Percentiles rank a stretch among this genome's conserved stretches.
These are phyloP conservation scores for Mystacides longicornis DNA, from an alignment of 2,888 invertebrate genomes.

Conservation along the genomic window DNA sequence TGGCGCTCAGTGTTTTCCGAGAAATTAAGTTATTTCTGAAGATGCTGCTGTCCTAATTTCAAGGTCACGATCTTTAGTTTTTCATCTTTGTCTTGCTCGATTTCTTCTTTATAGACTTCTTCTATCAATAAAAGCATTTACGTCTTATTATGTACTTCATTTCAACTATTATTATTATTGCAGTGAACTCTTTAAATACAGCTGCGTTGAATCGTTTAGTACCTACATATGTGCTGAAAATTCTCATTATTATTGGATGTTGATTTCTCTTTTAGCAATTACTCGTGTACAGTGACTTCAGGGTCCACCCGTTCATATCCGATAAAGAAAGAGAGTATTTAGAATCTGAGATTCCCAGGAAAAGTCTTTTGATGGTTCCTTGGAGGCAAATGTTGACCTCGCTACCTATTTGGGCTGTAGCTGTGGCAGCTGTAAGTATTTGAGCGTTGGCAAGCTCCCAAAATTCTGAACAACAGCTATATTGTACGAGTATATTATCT, in stretches of 20 bases:
- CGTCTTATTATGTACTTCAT: no score
- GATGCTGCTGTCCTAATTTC: no score
- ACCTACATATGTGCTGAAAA: neutral
- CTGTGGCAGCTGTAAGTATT: constrained; percentile 59
- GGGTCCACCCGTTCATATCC: constrained; percentile 47
- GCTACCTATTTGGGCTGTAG: constrained; percentile 60
- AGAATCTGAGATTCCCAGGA: constrained; percentile 42
- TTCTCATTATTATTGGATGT: neutral
- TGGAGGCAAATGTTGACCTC: constrained; percentile 60
- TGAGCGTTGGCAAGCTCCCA: no score
- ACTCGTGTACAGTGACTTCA: constrained; percentile 46
- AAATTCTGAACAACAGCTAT: no score
- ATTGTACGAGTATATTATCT: no score
- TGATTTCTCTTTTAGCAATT: constrained; percentile 32
- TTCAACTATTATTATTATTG: no score
- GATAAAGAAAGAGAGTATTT: constrained; percentile 44
- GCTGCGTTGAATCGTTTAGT: neutral
- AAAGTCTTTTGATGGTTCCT: constrained; percentile 53
- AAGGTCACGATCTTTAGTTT: no score
- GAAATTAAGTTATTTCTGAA: no score
- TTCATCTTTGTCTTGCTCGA: no score
- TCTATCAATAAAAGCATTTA: neutral
- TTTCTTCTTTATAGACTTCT: neutral
- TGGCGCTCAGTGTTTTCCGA: no score
- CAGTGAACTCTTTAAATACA: no score